Conservation (phyloP, 1,140 invertebrate genomes). For the Phenacoccus solenopsis region DNA sequence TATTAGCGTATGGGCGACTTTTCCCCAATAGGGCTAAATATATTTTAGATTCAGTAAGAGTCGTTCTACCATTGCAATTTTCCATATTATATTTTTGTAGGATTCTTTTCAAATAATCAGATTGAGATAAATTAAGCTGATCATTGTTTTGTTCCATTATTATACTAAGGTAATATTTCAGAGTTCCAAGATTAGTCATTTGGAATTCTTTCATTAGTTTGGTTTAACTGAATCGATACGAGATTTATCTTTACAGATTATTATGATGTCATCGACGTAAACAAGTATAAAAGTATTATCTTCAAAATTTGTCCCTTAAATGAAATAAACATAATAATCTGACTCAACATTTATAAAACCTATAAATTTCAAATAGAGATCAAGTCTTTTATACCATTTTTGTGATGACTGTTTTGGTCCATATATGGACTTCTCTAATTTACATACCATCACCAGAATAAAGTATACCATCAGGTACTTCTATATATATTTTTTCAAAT, state of each 20-base stretch:
- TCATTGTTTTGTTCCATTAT: not conserved
- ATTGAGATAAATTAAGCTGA: slow-evolving; percentile 11
- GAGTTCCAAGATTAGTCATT: slow-evolving; percentile 26
- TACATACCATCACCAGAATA: slow-evolving; percentile 24
- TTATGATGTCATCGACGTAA: slow-evolving; percentile 20
- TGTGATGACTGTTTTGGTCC: slow-evolving; percentile 29
- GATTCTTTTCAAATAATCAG: slow-evolving; percentile 16
- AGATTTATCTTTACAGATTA: slow-evolving; percentile 5
- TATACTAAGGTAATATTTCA: slow-evolving; percentile 27
- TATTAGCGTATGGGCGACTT: too few relatives aligned
- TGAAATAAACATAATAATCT: slow-evolving; percentile 10
- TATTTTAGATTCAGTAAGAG: slow-evolving; percentile 8
- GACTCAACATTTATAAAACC: not conserved
- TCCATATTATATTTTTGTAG: slow-evolving; percentile 19
- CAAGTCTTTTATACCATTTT: slow-evolving; percentile 28
- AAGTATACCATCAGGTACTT: slow-evolving; percentile 25
- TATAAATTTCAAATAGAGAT: not conserved
- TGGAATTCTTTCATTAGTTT: slow-evolving; percentile 18
- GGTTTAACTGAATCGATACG: slow-evolving; percentile 16
- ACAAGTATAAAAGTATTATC: not conserved
- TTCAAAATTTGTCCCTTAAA: not conserved
- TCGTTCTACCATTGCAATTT: slow-evolving; percentile 11
- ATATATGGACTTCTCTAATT: slow-evolving; percentile 29
- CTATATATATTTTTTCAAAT: slow-evolving; percentile 32
- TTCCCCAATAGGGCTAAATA: too few relatives aligned